Base-by-base conservation (phyloP, 2,888 invertebrate species). In the Camponotus fellah region DNA sequence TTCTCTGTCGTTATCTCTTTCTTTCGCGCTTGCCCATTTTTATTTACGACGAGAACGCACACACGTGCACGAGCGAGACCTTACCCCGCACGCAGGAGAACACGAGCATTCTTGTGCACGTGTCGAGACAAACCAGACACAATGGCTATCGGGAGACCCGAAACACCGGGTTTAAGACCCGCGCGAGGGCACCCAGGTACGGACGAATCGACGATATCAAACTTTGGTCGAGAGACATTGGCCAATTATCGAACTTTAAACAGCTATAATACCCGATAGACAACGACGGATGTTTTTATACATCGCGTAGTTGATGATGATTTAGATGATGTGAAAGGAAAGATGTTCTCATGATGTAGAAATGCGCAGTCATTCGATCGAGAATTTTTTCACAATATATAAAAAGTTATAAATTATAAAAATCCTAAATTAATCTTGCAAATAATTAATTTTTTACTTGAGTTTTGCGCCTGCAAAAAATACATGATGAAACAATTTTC, bases 121-220 rank as follows among this genome's bases (percentile, higher is more conserved):
- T 69, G 21, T 79, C 60, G 79, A 80, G 46, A 80, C 71, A 69
- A 80, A 71, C 46, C 71, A 43, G 43, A 60, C 76, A 86, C 77
- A 69, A 74, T 82, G 68, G 82, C 72, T 66, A 71, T 77, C 26
- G 26, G 26, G 77, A 69, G 69, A 21, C 34, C 53, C 53, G 71
- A 85, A 74, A 85, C 69, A 84, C 43, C 56, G 46, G 66, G 37
- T 74, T 71, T 77, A 34, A 71, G 74, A 43, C 37, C 43, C 74
- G 65, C 32, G n/a, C 49, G 60, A 43, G 17, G 43, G 10, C 21
- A 53, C 6, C 37, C 72, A 85, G 60, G 53, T 77, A 86, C 58
- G n/a, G n/a, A 8, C 49, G 5, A 5, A 17, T 43, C 46, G 49
- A 53, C 21, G 65, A 32, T 46, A 75, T 40, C 34, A 58, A 64